These are phyloP conservation scores for Struthio camelus DNA, from an alignment of 2,113 vertebrate species.

Conservation along the genomic window DNA sequence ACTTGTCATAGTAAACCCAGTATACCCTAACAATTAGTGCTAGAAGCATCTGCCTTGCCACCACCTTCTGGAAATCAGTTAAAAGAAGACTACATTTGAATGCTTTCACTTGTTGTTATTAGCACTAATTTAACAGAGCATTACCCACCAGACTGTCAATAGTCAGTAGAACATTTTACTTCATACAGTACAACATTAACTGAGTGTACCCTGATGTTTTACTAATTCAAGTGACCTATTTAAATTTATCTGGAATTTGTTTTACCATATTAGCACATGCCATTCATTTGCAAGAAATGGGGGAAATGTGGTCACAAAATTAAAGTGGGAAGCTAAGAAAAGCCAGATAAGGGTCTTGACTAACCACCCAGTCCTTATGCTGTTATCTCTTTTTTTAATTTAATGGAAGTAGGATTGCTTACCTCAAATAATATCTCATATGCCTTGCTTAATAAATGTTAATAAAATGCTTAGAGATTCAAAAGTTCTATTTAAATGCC, in stretches of 20 bases:
- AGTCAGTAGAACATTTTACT: background rate
- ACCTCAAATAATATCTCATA: background rate
- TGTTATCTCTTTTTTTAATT: background rate
- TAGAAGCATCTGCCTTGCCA: background rate
- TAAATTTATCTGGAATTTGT: background rate
- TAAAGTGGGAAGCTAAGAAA: background rate
- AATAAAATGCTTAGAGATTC: constrained; percentile 7
- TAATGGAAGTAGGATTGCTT: background rate
- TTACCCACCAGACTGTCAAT: background rate
- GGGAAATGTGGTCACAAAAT: background rate
- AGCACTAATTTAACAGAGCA: background rate
- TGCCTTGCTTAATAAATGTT: constrained; percentile 6
- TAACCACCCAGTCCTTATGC: background rate
- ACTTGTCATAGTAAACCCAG: background rate
- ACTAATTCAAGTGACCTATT: background rate
- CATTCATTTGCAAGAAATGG: background rate
- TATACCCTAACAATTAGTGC: background rate
- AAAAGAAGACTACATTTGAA: background rate
- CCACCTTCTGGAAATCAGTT: background rate
- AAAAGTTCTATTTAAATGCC: constrained; percentile 17
- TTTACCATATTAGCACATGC: background rate
- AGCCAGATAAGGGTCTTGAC: background rate
- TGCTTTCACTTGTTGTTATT: background rate
- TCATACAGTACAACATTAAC: background rate
- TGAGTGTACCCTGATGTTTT: background rate